Evolutionary conservation across 2,797 vertebrate species (phyloP).

Genomic region (Galagoides demidoff): DNA sequence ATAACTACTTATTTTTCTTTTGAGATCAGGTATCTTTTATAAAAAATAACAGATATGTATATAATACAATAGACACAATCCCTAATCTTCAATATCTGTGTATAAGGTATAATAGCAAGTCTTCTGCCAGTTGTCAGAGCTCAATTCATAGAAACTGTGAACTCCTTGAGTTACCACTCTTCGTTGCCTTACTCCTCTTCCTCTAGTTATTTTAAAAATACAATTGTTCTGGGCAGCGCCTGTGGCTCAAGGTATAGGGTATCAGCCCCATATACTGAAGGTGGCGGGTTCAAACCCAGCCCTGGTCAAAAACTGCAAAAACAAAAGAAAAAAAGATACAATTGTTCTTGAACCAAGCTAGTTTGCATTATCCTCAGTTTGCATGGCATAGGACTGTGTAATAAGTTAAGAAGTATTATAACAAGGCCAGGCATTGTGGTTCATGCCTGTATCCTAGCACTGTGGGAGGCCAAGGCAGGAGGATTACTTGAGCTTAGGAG

Average conservation of each 20-base stretch:
- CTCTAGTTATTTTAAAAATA: slow-evolving; percentile 1
- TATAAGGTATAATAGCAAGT: not conserved
- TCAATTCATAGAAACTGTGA: slow-evolving; percentile 11
- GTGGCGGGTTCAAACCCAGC: too few relatives aligned
- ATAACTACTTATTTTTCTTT: slow-evolving; percentile 96
- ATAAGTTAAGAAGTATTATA: not conserved
- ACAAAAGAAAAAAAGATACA: not conserved
- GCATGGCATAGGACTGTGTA: not conserved
- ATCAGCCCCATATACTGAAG: too few relatives aligned
- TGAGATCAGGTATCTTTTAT: slow-evolving; percentile 98
- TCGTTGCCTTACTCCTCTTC: not conserved
- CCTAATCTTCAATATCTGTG: not conserved
- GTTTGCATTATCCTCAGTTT: not conserved
- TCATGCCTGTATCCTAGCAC: too few relatives aligned
- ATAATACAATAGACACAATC: not conserved
- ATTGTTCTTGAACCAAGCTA: not conserved
- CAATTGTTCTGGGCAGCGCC: not conserved
- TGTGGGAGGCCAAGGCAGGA: too few relatives aligned
- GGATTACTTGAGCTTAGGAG: too few relatives aligned
- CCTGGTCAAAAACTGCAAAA: too few relatives aligned
- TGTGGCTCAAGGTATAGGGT: too few relatives aligned
- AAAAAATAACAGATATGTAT: slow-evolving; percentile 91
- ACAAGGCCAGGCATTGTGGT: too few relatives aligned
- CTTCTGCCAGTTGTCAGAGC: not conserved
- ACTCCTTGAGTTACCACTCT: not conserved